Conservation (phyloP, 2,888 invertebrate species). For the Odontothrips loti region DNA sequence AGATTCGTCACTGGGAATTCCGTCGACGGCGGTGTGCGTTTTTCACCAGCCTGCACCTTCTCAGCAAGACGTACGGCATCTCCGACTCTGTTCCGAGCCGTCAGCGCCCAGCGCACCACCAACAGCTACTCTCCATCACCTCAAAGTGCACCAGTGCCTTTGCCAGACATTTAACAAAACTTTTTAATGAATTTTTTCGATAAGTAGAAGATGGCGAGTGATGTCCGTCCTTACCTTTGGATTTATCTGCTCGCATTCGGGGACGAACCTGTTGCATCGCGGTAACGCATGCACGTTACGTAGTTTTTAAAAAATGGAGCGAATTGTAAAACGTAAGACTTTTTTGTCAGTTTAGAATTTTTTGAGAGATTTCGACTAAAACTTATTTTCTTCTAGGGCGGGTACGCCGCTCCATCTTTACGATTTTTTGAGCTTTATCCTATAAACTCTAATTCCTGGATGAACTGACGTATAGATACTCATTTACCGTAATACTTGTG, state of each 20-base stretch:
- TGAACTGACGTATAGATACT: constrained; percentile 4
- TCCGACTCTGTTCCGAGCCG: too few relatives aligned
- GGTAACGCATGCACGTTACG: not conserved
- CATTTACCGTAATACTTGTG: not conserved
- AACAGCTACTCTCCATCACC: too few relatives aligned
- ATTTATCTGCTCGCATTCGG: not conserved
- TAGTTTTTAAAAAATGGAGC: not conserved
- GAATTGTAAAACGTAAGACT: constrained; percentile 13
- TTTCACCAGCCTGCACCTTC: too few relatives aligned
- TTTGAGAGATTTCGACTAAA: constrained; percentile 23
- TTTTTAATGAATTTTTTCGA: not conserved
- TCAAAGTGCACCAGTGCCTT: too few relatives aligned
- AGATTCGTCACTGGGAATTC: too few relatives aligned
- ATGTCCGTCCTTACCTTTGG: constrained; percentile 4
- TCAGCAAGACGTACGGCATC: too few relatives aligned
- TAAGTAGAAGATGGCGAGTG: not conserved
- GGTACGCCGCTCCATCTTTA: not conserved
- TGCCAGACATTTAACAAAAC: not conserved
- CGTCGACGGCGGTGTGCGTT: too few relatives aligned
- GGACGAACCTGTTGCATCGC: not conserved
- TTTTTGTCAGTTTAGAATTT: constrained; percentile 22
- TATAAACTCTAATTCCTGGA: not conserved
- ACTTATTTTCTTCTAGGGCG: constrained; percentile 20
- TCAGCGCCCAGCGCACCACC: too few relatives aligned
- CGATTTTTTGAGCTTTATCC: constrained; percentile 14